Evolutionary conservation across 2,888 invertebrate species (phyloP), one percentile per base, ranked within the genome.

Genomic region (Sesia apiformis): DNA sequence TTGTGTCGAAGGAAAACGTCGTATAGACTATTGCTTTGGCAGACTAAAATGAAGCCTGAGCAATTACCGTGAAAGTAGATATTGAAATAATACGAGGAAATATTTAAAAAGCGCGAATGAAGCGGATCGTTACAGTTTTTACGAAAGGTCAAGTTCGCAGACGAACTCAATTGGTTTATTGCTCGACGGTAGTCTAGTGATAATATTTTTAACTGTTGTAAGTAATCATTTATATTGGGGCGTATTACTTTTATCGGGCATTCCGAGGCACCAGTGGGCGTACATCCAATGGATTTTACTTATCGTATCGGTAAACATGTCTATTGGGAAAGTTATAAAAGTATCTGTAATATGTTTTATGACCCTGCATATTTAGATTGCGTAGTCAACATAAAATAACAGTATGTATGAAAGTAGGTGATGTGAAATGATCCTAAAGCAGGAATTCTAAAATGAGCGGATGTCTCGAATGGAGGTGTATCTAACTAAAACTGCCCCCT

Each of bases 91-190:
- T 52, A 60, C 53, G 4, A 53, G 49, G 50, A 51, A 46, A 52
- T 40, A 53, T 58, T 56, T 43, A 58, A 67, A 65, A 65, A 64
- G 61, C 67, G 63, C 66, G 65, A 69, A 69, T 66, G 66, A 63
- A 69, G 64, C 63, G 68, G 68, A 66, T 67, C 66, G 67, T 67
- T 64, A 60, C 66, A 65, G 68, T 71, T 74, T 50, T 63, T 72
- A 74, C 67, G 65, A 74, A 69, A 68, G 84, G 83, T 84, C 84
- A 84, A 84, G 79, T 81, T 84, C 76, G 70, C 66, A 64, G 67
- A 68, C 70, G 66, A 59, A 55, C 63, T 71, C 76, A 77, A 82
- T 79, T 77, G 74, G 66, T 76, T 76, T 74, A 72, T 70, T 74
- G 60, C 63, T 63, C 63, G 74, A 64, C 63, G 65, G 67, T 60